These are phyloP conservation scores for Scaptomyza montana DNA, from an alignment of 1,140 invertebrate genomes.

Conservation along the genomic window DNA sequence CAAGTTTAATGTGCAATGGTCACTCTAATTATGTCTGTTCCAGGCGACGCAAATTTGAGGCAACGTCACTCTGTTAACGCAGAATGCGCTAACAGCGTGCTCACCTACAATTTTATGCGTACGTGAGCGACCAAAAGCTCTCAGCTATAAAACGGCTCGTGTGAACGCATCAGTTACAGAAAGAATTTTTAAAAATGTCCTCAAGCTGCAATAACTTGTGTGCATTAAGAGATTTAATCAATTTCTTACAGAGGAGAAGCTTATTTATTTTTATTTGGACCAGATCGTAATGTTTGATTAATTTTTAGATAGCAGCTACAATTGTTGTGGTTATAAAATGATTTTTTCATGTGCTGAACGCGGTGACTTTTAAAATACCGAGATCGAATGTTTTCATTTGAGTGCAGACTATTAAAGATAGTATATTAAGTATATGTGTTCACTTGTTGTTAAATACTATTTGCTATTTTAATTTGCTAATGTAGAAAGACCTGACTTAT, in stretches of 20 bases:
- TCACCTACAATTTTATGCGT: not conserved
- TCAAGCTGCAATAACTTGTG: not conserved
- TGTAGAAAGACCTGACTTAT: constrained; percentile 27
- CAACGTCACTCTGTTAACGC: not conserved
- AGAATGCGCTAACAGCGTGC: not conserved
- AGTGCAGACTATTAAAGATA: constrained; percentile 4
- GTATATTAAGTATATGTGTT: constrained; percentile 4
- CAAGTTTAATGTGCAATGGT: not conserved
- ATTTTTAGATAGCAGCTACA: constrained; percentile 18
- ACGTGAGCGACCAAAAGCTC: not conserved
- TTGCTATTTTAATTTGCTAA: constrained; percentile 8
- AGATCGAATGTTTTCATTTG: constrained; percentile 2
- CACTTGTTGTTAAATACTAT: not conserved
- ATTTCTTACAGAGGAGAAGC: not conserved
- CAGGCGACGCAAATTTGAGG: not conserved
- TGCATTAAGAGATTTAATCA: not conserved
- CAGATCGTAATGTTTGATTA: constrained; percentile 26
- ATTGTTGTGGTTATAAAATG: constrained; percentile 4
- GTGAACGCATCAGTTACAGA: not conserved
- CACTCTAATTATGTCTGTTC: not conserved
- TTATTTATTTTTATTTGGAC: constrained; percentile 23
- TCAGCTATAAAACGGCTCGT: not conserved
- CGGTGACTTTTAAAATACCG: not conserved
- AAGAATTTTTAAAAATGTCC: too few relatives aligned
- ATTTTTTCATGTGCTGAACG: constrained; percentile 1